Evolutionary conservation across 2,113 vertebrate species (phyloP).

Genomic region (Spea bombifrons): DNA sequence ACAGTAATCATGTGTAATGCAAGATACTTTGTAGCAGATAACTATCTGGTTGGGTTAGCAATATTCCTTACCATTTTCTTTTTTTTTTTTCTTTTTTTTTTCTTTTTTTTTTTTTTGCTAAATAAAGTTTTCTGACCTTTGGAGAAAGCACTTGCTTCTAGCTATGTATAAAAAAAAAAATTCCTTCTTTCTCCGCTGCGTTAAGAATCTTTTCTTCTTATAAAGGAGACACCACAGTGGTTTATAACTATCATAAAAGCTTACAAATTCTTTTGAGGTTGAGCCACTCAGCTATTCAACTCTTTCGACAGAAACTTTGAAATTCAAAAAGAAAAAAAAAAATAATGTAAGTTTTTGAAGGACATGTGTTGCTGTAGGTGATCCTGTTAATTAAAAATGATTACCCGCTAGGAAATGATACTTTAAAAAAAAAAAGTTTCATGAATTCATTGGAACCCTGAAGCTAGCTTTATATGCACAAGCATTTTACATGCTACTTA

Average conservation of each 20-base stretch:
- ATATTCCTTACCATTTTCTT: neutral
- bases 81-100: neutral
- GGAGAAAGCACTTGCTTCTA: conserved; percentile 81
- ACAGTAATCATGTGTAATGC: conserved; percentile 64
- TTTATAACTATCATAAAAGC: conserved; percentile 83
- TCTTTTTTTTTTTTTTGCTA: conserved; percentile 11
- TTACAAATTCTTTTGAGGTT: conserved; percentile 81
- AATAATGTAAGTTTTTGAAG: conserved; percentile 87
- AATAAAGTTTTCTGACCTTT: conserved; percentile 83
- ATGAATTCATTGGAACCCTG: conserved; percentile 81
- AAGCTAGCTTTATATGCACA: conserved; percentile 81
- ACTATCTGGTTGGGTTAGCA: conserved; percentile 72
- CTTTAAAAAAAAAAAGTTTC: conserved; percentile 73
- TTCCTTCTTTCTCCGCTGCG: conserved; percentile 79
- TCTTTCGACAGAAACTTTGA: conserved; percentile 84
- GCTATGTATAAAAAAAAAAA: conserved; percentile 80
- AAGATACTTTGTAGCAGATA: conserved; percentile 64
- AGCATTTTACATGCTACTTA: conserved; percentile 73
- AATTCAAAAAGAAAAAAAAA: conserved; percentile 87
- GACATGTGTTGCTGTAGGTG: conserved; percentile 85
- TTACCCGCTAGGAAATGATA: conserved; percentile 83
- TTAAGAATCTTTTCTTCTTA: conserved; percentile 83
- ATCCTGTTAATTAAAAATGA: conserved; percentile 85
- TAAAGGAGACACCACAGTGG: conserved; percentile 82
- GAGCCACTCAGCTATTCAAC: conserved; percentile 83